Percentiles rank a stretch among this genome's conserved stretches.
Conservation (phyloP, 2,888 invertebrate species). For the Laothoe populi region DNA sequence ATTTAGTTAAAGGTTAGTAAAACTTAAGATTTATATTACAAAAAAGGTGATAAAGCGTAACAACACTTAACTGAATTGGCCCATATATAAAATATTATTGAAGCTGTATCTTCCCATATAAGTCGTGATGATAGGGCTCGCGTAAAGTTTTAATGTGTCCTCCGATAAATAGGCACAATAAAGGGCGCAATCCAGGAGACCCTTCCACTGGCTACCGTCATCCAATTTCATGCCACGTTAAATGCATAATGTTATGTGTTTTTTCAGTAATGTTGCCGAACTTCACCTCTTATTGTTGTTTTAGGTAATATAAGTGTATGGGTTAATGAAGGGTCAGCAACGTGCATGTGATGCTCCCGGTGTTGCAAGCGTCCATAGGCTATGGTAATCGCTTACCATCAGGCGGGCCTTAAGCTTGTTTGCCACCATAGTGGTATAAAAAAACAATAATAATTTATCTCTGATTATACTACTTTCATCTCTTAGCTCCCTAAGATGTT, state of each 20-base stretch:
- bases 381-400: too few relatives aligned
- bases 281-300: not conserved
- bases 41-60: not conserved
- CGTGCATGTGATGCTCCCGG: too few relatives aligned
- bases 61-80: not conserved
- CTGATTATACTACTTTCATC: too few relatives aligned
- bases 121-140: not conserved
- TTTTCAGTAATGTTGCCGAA: not conserved
- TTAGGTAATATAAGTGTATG: not conserved
- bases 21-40: too few relatives aligned
- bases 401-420: too few relatives aligned
- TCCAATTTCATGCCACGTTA: slow-evolving; percentile 19
- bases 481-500: too few relatives aligned
- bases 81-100: not conserved
- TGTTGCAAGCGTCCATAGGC: too few relatives aligned
- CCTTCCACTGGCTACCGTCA: not conserved
- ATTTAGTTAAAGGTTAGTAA: too few relatives aligned
- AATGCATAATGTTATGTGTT: slow-evolving; percentile 7
- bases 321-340: not conserved
- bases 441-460: too few relatives aligned
- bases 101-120: too few relatives aligned
- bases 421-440: too few relatives aligned
- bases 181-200: not conserved
- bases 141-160: slow-evolving; percentile 12
- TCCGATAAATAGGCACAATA: not conserved